Base-by-base conservation (phyloP, 2,888 invertebrate genomes). In the Ichneumoninae sp. region DNA sequence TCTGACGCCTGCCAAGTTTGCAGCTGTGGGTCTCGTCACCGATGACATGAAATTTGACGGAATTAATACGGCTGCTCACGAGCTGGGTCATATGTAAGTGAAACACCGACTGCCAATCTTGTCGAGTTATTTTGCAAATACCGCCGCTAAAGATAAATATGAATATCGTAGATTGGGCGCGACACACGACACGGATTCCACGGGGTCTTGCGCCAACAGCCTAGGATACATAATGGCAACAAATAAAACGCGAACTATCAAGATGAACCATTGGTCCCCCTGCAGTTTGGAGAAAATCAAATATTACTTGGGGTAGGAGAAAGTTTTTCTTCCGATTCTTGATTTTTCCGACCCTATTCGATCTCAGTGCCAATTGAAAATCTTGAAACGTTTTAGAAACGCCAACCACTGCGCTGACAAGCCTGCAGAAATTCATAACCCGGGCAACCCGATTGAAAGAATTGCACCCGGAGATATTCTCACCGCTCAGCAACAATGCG, bases 81-180 rank as follows among this genome's bases (percentile, higher is more conserved):
- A 71, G 8, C 36, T 71, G 7, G 71, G 71, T 13, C 71, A 71
- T 54, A 54, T 71, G 71, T 71, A n/a, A 54, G 71, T 71, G 22
- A 19, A 19, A 10, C 40, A 26, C 19, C 8, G 3, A n/a, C 40
- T 19, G 16, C 33, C 13, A 71, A 22, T 33, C 7, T 33, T 8
- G n/a, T 19, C 33, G 7, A 33, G 22, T 70, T 26, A 3, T 3
- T 22, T 19, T 19, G 10, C 8, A 47, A 13, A 16, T 10, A 40
- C 8, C 36, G 40, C 19, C n/a, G 19, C 16, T 60, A 16, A 63
- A 16, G 16, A 16, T 30, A 7, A 0, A 6, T 30, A 40, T 19
- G 4, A 10, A 1, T 68, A 22, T 40, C 22, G 10, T 36, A 71
- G 71, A 54, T 40, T 71, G 19, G 71, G 71, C 0, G 71, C 71